Evolutionary conservation across 2,888 invertebrate genomes (phyloP).

Genomic region (Sminthurides aquaticus): DNA sequence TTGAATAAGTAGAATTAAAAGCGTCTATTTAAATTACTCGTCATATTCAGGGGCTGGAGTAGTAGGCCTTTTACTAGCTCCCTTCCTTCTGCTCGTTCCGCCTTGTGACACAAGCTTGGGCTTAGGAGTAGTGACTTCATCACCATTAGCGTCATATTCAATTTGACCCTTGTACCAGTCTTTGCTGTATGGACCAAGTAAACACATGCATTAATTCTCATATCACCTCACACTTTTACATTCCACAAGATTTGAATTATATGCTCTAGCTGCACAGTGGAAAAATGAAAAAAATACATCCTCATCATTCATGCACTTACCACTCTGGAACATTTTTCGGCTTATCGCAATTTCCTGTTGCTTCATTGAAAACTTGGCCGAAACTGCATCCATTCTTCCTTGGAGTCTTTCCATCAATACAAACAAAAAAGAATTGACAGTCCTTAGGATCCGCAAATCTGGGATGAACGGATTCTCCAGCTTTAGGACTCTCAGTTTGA

Average conservation of each 20-base stretch:
- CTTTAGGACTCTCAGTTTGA: constrained; percentile 58
- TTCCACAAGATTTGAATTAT: background rate
- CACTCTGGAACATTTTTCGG: constrained; percentile 81
- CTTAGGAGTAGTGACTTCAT: constrained; percentile 56
- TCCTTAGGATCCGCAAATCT: constrained; percentile 72
- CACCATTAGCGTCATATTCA: constrained; percentile 67
- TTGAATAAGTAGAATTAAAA: background rate
- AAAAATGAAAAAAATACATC: background rate
- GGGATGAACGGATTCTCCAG: constrained; percentile 55
- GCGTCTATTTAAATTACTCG: background rate
- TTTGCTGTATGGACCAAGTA: constrained; percentile 54
- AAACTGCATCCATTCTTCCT: constrained; percentile 68
- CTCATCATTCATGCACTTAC: constrained; percentile 55
- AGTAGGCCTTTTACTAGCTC: constrained; percentile 30
- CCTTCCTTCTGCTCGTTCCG: constrained; percentile 20
- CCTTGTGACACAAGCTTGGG: constrained; percentile 46
- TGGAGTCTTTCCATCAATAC: constrained; percentile 78
- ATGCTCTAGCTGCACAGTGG: background rate
- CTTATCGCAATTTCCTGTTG: constrained; percentile 71
- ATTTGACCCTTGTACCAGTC: constrained; percentile 83
- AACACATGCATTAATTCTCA: constrained; percentile 22
- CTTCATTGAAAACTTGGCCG: constrained; percentile 82
- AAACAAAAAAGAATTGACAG: constrained; percentile 65
- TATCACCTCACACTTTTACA: constrained; percentile 1
- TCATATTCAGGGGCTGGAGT: background rate